These are phyloP conservation scores for Alethe diademata DNA, from an alignment of 2,113 vertebrate species.

Conservation along the genomic window DNA sequence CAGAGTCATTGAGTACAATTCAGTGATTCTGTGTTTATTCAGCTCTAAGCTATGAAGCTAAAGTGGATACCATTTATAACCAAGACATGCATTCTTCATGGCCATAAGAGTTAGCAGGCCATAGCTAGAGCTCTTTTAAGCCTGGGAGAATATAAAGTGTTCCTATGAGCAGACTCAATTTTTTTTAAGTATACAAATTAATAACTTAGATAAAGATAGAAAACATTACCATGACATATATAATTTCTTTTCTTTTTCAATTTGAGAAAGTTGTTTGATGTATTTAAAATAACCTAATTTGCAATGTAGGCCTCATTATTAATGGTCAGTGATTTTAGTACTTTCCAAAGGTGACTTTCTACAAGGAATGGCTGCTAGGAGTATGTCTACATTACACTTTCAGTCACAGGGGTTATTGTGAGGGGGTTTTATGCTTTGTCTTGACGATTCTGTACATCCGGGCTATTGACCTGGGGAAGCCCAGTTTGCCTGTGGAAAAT, in stretches of 20 bases:
- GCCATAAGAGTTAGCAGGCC: slow-evolving; percentile 67
- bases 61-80: slow-evolving; percentile 73
- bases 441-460: background rate
- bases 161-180: background rate
- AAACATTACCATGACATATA: slow-evolving; percentile 9
- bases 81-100: slow-evolving; percentile 67
- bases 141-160: slow-evolving; percentile 44
- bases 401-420: background rate
- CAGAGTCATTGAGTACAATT: slow-evolving; percentile 68
- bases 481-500: slow-evolving; percentile 34
- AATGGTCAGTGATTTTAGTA: slow-evolving; percentile 62
- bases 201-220: slow-evolving; percentile 56
- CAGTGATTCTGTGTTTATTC: slow-evolving; percentile 69
- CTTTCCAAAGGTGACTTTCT: slow-evolving; percentile 57
- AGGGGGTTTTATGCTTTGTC: background rate
- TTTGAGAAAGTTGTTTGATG: slow-evolving; percentile 34
- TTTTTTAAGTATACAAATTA: slow-evolving; percentile 57
- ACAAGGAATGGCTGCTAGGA: slow-evolving; percentile 25
- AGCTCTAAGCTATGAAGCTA: slow-evolving; percentile 62
- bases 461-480: slow-evolving; percentile 27
- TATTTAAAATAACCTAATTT: slow-evolving; percentile 43
- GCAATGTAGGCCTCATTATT: slow-evolving; percentile 26
- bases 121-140: slow-evolving; percentile 58
- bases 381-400: background rate
- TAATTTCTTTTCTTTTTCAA: background rate